Conservation (phyloP, 2,797 vertebrate species). For the Muscicapa comitata region DNA sequence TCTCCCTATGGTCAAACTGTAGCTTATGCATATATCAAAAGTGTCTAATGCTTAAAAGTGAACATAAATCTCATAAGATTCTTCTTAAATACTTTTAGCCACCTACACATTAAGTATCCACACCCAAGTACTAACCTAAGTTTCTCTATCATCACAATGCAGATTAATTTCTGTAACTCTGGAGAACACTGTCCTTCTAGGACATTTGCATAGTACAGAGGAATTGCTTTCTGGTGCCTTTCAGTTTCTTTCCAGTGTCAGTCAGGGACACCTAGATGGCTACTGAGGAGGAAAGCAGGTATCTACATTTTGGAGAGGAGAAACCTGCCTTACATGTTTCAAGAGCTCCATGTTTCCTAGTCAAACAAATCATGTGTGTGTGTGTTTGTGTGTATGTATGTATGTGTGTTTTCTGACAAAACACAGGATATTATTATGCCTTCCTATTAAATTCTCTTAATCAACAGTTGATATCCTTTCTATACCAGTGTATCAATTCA, state of each 20-base stretch:
- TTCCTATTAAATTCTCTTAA: neutral
- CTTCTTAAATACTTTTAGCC: neutral
- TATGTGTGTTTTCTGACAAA: neutral
- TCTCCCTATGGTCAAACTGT: neutral
- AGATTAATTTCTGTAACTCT: neutral
- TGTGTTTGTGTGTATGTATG: fast-evolving
- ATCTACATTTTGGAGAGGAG: neutral
- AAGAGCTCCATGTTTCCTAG: neutral
- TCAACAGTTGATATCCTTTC: neutral
- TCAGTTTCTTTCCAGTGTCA: neutral
- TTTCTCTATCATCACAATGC: neutral
- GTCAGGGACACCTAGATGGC: neutral
- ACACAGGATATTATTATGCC: neutral
- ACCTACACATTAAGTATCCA: neutral
- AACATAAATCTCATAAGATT: neutral
- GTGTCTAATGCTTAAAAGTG: neutral
- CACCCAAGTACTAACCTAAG: neutral
- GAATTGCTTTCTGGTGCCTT: neutral
- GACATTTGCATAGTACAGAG: neutral
- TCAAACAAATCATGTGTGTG: neutral
- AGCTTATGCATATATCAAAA: neutral
- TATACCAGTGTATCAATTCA: neutral
- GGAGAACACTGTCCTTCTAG: fast-evolving
- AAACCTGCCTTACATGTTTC: neutral
- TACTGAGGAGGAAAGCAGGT: neutral